Conservation (phyloP, 1,140 invertebrate species). For the Macrocentrus cingulum region DNA sequence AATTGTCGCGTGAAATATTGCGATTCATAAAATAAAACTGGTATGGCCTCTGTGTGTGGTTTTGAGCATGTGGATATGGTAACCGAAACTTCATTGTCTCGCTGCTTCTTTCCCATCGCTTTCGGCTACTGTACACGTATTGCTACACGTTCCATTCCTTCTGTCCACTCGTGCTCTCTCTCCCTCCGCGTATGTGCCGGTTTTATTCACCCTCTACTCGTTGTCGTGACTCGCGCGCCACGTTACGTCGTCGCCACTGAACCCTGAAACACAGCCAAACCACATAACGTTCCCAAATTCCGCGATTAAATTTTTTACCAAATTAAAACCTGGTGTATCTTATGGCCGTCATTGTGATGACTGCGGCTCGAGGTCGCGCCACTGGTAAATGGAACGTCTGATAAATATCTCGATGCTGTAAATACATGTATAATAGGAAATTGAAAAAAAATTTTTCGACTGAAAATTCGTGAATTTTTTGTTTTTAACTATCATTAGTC, state of each 20-base stretch:
- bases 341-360: too few species aligned
- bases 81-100: conserved; percentile 36
- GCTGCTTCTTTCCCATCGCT: conserved; percentile 20
- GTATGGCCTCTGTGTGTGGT: too few species aligned
- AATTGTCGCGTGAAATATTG: conserved; percentile 61
- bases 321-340: too few species aligned
- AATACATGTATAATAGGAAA: too few species aligned
- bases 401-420: too few species aligned
- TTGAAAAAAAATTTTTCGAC: too few species aligned
- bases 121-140: conserved; percentile 8
- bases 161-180: too few species aligned
- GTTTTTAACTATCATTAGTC: too few species aligned
- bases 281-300: conserved; percentile 41
- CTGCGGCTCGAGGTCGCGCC: too few species aligned
- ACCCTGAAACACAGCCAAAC: conserved; percentile 51
- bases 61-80: conserved; percentile 32
- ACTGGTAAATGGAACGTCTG: too few species aligned
- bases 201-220: conserved; percentile 11
- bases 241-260: conserved; percentile 4
- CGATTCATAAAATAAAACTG: conserved; percentile 62
- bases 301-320: conserved; percentile 28
- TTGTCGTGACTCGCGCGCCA: neutral
- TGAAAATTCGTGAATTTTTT: too few species aligned
- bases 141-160: neutral
- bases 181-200: neutral